A percentile compares a stretch with the other conserved stretches of the same genome.
Evolutionary conservation across 2,797 vertebrate genomes (phyloP).

Genomic region (Myotis findleyi): DNA sequence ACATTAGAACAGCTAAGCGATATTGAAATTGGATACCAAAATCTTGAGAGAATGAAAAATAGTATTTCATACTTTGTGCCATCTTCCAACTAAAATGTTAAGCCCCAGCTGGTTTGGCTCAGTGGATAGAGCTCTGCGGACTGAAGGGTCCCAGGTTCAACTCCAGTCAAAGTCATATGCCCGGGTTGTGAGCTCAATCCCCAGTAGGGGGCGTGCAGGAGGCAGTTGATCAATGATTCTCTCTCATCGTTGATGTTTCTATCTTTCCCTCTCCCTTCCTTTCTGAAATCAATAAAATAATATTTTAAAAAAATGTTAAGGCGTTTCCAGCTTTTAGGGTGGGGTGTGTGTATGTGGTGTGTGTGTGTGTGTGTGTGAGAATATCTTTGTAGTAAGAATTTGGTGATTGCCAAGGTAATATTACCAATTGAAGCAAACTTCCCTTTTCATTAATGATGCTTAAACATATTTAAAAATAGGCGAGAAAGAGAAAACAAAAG

Average conservation of each 20-base stretch:
- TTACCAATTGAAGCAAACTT: neutral
- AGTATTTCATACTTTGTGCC: neutral
- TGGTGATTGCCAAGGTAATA: constrained; percentile 2
- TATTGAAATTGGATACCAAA: neutral
- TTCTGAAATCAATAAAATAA: too few species aligned
- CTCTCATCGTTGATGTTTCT: too few species aligned
- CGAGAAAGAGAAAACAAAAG: neutral
- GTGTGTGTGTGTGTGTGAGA: neutral
- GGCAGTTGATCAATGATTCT: too few species aligned
- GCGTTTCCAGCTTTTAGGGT: neutral
- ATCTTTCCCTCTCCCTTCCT: too few species aligned
- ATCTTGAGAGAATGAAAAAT: constrained; percentile 23
- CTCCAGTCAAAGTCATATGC: too few species aligned
- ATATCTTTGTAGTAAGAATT: neutral
- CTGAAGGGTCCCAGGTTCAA: too few species aligned
- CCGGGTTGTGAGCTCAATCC: too few species aligned
- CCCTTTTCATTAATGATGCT: constrained; percentile 19
- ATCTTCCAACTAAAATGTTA: neutral
- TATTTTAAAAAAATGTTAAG: neutral
- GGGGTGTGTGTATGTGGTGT: neutral
- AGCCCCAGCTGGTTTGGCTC: neutral
- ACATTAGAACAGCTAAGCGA: neutral
- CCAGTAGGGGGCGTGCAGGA: too few species aligned
- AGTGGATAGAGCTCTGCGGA: too few species aligned
- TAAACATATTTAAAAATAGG: constrained; percentile 13